Evolutionary conservation across 1,140 invertebrate genomes (phyloP).

Genomic region (Helicoverpa armigera): DNA sequence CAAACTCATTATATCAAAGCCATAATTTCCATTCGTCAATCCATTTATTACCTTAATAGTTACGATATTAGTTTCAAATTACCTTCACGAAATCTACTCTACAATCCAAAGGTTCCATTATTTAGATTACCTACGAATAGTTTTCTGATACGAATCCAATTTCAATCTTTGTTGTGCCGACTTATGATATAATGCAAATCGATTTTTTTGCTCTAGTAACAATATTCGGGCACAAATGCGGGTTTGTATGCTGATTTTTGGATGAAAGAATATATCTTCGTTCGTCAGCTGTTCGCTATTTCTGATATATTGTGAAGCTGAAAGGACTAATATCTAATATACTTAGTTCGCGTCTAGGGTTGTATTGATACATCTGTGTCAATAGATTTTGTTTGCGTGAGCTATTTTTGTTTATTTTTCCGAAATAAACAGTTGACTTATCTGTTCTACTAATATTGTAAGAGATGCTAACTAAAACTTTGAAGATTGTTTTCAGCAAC

Average conservation of each 20-base stretch:
- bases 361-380: neutral
- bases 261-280: neutral
- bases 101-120: constrained; percentile 12
- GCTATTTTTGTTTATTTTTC: neutral
- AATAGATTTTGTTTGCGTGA: neutral
- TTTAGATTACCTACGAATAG: constrained; percentile 7
- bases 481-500: no score
- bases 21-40: neutral
- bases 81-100: neutral
- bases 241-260: constrained; percentile 19
- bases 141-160: constrained; percentile 24
- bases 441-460: no score
- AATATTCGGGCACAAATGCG: neutral
- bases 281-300: constrained; percentile 13
- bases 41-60: neutral
- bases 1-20: neutral
- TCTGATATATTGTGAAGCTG: constrained; percentile 14
- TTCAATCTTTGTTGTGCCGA: constrained; percentile 3
- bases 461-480: no score
- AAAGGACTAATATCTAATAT: neutral
- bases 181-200: constrained; percentile 14
- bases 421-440: no score
- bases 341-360: neutral
- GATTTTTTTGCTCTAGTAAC: constrained; percentile 5
- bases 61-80: constrained; percentile 13